Conservation (phyloP, 1,140 invertebrate genomes). For the Caenorhabditis latens region DNA sequence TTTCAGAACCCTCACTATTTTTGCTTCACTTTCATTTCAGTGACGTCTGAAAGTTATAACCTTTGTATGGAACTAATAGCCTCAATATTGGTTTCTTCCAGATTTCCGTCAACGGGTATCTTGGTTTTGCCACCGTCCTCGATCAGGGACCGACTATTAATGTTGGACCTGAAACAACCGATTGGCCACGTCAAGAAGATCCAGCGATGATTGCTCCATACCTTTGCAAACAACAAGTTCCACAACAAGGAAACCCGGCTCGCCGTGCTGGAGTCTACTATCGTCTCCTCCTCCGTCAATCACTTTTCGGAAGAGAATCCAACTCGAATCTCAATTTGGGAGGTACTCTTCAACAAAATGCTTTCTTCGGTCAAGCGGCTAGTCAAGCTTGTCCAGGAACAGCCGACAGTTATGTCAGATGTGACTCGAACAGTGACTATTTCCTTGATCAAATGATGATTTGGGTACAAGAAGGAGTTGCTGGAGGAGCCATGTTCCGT, state of each 20-base stretch:
- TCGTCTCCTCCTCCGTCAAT: slow-evolving; percentile 65
- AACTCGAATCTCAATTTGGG: slow-evolving; percentile 67
- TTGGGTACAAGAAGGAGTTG: slow-evolving; percentile 68
- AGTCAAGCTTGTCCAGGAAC: slow-evolving; percentile 65
- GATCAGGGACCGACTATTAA: slow-evolving; percentile 70
- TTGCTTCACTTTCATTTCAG: too few relatives aligned
- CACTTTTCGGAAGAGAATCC: slow-evolving; percentile 66
- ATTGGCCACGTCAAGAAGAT: slow-evolving; percentile 66
- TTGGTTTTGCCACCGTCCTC: slow-evolving; percentile 68
- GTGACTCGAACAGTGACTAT: slow-evolving; percentile 62
- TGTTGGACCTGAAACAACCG: slow-evolving; percentile 66
- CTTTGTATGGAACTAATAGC: not conserved
- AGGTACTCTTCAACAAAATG: slow-evolving; percentile 51
- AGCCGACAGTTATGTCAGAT: slow-evolving; percentile 64
- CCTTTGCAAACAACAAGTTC: slow-evolving; percentile 69
- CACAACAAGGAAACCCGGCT: slow-evolving; percentile 65
- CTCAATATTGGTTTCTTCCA: not conserved
- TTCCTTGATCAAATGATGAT: slow-evolving; percentile 69
- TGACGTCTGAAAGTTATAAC: not conserved
- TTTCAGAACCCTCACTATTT: too few relatives aligned
- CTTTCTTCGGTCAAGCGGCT: slow-evolving; percentile 62
- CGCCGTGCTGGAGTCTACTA: slow-evolving; percentile 65
- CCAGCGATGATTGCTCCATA: slow-evolving; percentile 70
- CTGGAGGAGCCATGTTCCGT: slow-evolving; percentile 66
- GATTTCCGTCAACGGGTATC: slow-evolving; percentile 68